Base-by-base conservation (phyloP, 2,888 invertebrate species). In the Stratiomys singularior region DNA sequence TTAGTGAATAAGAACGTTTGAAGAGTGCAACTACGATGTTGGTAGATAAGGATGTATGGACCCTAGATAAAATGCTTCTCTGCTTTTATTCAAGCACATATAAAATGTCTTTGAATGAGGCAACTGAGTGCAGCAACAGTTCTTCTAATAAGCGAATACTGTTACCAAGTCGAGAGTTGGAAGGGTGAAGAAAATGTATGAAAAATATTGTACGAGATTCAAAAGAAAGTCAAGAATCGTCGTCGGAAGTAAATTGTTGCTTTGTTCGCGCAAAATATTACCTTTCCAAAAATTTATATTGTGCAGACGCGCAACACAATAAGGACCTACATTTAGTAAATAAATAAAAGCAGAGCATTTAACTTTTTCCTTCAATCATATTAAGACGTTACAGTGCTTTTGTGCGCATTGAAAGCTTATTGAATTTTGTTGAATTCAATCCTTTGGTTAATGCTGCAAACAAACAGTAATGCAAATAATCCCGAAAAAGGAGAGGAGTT, bases 1-100 rank as follows among this genome's bases (percentile, higher is more conserved):
- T 27, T 60, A 18, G 69, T 69, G 15, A 30, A 47, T 69, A 69
- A 47, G 47, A 25, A 23, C 69, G 47, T 47, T 69, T 69, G 46
- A 69, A 30, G n/a, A 25, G 25, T 28, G 25, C 67, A 21, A 4
- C 5, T 37, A 60, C 21, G 18, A 60, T 18, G 60, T n/a, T 60
- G 60, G 23, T 60, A 37, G 18, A 15, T 18, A 7, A 60, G 11
- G 23, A 7, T 60, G 5, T 60, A 13, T n/a, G 25, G 5, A 7
- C 15, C 15, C 60, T 60, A 18, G 23, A 23, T 15, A 23, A 2
- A 25, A 18, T 25, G 25, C 25, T 15, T 15, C 13, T 11, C 5
- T 23, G 18, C 60, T 60, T 23, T 25, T 23, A 60, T 60, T 60
- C 60, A 60, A 60, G 18, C 60, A 23, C 4, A 25, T 60, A 60